Base-by-base conservation (phyloP, 30 jellyfish, hydroid and myxozoan species). In the Cassiopea andromeda region DNA sequence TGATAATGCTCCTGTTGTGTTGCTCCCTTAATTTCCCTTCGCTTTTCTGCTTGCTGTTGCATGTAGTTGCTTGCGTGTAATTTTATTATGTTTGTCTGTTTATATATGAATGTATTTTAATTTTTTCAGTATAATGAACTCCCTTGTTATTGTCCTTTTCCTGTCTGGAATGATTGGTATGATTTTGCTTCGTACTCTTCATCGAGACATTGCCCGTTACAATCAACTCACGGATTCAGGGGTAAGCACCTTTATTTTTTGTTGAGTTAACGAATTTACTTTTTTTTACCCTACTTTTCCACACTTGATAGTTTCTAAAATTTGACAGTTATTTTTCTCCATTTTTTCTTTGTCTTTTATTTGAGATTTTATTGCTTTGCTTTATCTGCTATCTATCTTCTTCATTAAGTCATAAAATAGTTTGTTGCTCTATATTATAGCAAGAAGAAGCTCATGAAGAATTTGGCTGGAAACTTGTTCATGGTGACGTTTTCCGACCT, bases 381-480 rank as follows among this genome's bases (percentile, higher is more conserved):
- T 45, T 43, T 66, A 45, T 85, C 19, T 46, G 7, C 18, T 7
- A 12, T n/a, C n/a, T n/a, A n/a, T n/a, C n/a, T n/a, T n/a, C n/a
- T n/a, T n/a, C n/a, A n/a, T n/a, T n/a, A n/a, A n/a, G n/a, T n/a
- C n/a, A n/a, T n/a, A n/a, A n/a, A n/a, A n/a, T n/a, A n/a, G n/a
- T n/a, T n/a, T n/a, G n/a, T n/a, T n/a, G n/a, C n/a, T n/a, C n/a
- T n/a, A n/a, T n/a, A 67, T 68, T 54, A 10, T 88, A 72, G 78
- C 90, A 94, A 93, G 98, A 94, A 68, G 97, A 90, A 46, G 98
- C 98, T 1, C 98, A 94, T 43, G 99, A 97, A 83, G 98, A 97
- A 79, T 97, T 89, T 89, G 99, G 99, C 27, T 97, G 99, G 99
- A 97, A 97, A 79, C 90, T 93, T 38, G 93, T 97, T 38, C 99